These are phyloP conservation scores for Dynastes maya DNA, from an alignment of 2,888 invertebrate genomes.

Conservation along the genomic window DNA sequence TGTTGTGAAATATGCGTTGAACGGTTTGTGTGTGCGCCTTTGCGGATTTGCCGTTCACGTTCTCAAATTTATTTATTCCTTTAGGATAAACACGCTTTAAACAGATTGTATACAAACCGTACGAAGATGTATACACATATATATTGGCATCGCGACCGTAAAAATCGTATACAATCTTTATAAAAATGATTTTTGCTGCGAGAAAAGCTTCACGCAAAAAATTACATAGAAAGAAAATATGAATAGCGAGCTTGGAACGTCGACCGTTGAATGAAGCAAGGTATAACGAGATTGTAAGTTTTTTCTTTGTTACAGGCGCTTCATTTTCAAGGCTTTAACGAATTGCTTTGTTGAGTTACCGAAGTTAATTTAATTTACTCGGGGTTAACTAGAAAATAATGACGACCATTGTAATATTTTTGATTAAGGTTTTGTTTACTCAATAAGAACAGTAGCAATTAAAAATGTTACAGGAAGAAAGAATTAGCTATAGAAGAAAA, in stretches of 20 bases:
- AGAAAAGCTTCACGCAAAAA: too few relatives aligned
- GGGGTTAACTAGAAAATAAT: too few relatives aligned
- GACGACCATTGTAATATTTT: too few relatives aligned
- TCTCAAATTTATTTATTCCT: conserved; percentile 34
- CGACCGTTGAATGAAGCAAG: neutral
- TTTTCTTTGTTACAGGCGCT: neutral
- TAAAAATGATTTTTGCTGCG: too few relatives aligned
- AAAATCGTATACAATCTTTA: neutral
- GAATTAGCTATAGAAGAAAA: too few relatives aligned
- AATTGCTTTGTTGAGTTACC: too few relatives aligned
- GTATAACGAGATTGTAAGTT: neutral
- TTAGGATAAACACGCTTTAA: conserved; percentile 22
- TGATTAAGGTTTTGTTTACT: too few relatives aligned
- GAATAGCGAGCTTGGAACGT: neutral
- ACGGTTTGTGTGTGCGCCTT: conserved; percentile 29
- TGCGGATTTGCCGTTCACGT: conserved; percentile 33
- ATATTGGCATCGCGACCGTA: neutral
- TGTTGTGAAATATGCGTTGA: conserved; percentile 35
- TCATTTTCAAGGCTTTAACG: too few relatives aligned
- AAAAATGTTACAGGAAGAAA: too few relatives aligned
- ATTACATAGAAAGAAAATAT: neutral
- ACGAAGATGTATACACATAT: conserved; percentile 17
- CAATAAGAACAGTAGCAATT: too few relatives aligned
- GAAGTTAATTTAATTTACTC: too few relatives aligned
- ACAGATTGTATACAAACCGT: conserved; percentile 20